Evolutionary conservation across 2,797 vertebrate species (phyloP), one percentile per base, ranked within the genome.

Genomic region (Chelon auratus): DNA sequence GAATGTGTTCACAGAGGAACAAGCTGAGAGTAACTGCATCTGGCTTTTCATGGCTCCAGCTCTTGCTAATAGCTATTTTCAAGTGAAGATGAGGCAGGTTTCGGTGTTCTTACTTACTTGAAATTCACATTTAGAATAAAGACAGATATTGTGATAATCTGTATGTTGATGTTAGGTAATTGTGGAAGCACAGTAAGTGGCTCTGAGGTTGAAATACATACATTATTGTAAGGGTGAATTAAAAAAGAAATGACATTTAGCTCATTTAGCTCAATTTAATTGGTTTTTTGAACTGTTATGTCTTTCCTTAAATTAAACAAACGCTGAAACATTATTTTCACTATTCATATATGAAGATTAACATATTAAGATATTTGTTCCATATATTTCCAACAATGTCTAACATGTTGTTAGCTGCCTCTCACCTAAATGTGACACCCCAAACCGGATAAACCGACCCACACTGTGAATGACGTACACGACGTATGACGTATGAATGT

Each of bases 401-500:
- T 2, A 22, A 22, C 22, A 22, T 22, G 30, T 30, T 30, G 4
- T 30, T 6, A 30, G 2, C 30, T 30, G 30, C 9, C 2, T 9
- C 17, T 17, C 42, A 45, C 22, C 20, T 52, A 9, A 51, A 22
- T 51, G 51, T 47, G 9, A 3, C 43, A 47, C 14, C 17, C 43
- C 55, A 55, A 66, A 64, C 10, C 54, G 48, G 54, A 18, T 48
- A 51, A 62, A 59, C 30, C 26, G 66, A 65, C 43, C 54, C 57
- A 39, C 57, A 42, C 62, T 66, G 75, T 37, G 70, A 84, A 81
- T 79, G 82, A 62, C 62, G 22, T 33, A 2, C 43, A 67, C 75
- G n/a, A n/a, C n/a, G n/a, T n/a, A n/a, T n/a, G n/a, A n/a, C n/a
- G n/a, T 74, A 36, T 69, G 60, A 79, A 81, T 66, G 72, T 75